A percentile compares a stretch with the other conserved stretches of the same genome.
Evolutionary conservation across 2,797 vertebrate genomes (phyloP).

Genomic region (Anabacerthia variegaticeps): DNA sequence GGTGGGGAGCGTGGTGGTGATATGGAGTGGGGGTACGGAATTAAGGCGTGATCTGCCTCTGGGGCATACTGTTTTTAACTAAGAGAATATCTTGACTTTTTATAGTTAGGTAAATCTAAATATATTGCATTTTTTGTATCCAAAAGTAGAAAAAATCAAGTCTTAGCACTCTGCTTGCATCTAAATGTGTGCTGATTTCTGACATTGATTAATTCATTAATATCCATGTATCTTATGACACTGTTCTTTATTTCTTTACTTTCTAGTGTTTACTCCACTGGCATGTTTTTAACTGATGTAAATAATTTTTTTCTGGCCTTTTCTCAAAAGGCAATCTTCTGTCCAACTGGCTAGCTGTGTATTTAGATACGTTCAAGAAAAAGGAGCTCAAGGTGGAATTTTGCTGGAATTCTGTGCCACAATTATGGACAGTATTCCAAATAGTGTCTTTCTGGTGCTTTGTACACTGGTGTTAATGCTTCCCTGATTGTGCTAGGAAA

Average conservation of each 20-base stretch:
- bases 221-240: not conserved
- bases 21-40: too few relatives aligned
- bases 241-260: not conserved
- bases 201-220: not conserved
- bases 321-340: not conserved
- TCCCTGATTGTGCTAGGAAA: not conserved
- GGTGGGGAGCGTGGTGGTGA: not conserved
- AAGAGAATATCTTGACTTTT: not conserved
- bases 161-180: not conserved
- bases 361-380: not conserved
- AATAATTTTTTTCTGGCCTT: not conserved
- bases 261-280: not conserved
- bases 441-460: not conserved
- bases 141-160: not conserved
- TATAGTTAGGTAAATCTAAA: not conserved
- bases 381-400: not conserved
- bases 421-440: not conserved
- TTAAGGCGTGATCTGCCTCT: not conserved
- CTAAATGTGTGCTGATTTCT: not conserved
- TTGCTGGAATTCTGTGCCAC: not conserved
- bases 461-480: not conserved
- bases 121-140: not conserved
- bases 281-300: not conserved
- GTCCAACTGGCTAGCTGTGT: not conserved
- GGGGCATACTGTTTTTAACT: not conserved